These are phyloP conservation scores for Abrostola triplasia DNA, from an alignment of 2,888 invertebrate species.

Conservation along the genomic window DNA sequence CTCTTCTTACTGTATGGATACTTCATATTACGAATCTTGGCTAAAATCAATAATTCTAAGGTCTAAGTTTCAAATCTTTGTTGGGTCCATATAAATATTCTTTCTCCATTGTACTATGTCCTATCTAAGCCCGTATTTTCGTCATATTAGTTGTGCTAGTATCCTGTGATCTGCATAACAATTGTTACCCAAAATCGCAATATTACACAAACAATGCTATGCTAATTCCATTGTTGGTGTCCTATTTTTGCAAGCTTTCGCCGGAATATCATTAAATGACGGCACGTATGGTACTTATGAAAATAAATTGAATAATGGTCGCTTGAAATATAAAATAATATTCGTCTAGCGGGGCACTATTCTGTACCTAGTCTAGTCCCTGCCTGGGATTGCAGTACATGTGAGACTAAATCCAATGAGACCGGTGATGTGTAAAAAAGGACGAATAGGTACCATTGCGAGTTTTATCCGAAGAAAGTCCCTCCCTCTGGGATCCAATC, in stretches of 20 bases:
- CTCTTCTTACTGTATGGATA: not conserved
- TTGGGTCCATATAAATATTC: not conserved
- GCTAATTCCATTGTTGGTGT: slow-evolving; percentile 52
- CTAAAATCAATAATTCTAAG: too few species aligned
- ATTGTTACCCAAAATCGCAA: slow-evolving; percentile 49
- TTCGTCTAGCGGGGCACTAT: too few species aligned
- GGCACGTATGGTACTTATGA: not conserved
- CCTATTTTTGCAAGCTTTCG: slow-evolving; percentile 38
- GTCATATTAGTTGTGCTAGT: slow-evolving; percentile 30
- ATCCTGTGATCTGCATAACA: slow-evolving; percentile 57
- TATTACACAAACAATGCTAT: slow-evolving; percentile 54
- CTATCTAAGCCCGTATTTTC: slow-evolving; percentile 12
- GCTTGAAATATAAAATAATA: not conserved
- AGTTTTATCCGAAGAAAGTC: too few species aligned
- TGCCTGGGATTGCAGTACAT: too few species aligned
- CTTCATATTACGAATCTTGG: not conserved
- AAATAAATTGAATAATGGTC: not conserved
- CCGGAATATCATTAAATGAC: slow-evolving; percentile 15
- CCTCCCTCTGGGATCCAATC: too few species aligned
- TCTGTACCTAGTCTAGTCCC: too few species aligned
- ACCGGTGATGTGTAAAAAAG: too few species aligned
- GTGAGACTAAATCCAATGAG: too few species aligned
- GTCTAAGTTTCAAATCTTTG: too few species aligned
- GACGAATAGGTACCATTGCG: too few species aligned
- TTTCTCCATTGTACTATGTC: not conserved